phyloP scores from a whole-genome alignment of 2,888 invertebrate genomes.

The Ecliptopera silaceata region DNA sequence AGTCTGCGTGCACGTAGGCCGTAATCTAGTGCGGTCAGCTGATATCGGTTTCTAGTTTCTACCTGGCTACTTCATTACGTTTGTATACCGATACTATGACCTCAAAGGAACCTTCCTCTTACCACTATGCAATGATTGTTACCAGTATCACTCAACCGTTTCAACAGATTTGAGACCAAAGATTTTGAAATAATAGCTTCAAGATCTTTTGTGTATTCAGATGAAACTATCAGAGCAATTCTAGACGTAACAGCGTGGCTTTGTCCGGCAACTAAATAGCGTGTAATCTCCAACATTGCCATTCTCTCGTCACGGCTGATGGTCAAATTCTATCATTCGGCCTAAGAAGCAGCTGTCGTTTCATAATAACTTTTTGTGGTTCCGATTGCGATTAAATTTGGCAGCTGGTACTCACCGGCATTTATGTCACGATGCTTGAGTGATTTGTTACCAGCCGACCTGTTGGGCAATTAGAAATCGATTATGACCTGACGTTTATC shows the following conservation, averaged over 20 bases:
- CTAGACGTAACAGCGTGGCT: conserved; percentile 43
- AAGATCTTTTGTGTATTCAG: conserved; percentile 4
- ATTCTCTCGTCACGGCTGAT: conserved; percentile 57
- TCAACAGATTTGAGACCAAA: not conserved
- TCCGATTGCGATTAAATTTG: conserved; percentile 29
- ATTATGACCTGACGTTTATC: conserved; percentile 22
- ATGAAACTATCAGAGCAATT: conserved; percentile 29
- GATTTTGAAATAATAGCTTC: not conserved
- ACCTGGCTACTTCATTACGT: conserved; percentile 32
- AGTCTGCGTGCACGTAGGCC: conserved; percentile 28
- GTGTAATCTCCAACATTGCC: conserved; percentile 54
- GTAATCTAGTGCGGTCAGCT: conserved; percentile 47
- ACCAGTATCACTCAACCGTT: not conserved
- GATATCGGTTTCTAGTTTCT: conserved; percentile 49
- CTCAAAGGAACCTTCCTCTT: conserved; percentile 24
- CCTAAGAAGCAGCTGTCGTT: conserved; percentile 48
- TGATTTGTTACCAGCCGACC: conserved; percentile 32
- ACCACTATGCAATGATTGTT: not conserved
- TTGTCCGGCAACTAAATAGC: conserved; percentile 45
- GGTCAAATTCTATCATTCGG: conserved; percentile 54
- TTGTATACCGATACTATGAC: conserved; percentile 14
- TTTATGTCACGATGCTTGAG: conserved; percentile 26
- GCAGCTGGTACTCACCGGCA: conserved; percentile 28
- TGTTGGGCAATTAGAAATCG: conserved; percentile 30
- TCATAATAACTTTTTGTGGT: conserved; percentile 39